Evolutionary conservation across 2,888 invertebrate species (phyloP).

Genomic region (Lutraria lutraria): DNA sequence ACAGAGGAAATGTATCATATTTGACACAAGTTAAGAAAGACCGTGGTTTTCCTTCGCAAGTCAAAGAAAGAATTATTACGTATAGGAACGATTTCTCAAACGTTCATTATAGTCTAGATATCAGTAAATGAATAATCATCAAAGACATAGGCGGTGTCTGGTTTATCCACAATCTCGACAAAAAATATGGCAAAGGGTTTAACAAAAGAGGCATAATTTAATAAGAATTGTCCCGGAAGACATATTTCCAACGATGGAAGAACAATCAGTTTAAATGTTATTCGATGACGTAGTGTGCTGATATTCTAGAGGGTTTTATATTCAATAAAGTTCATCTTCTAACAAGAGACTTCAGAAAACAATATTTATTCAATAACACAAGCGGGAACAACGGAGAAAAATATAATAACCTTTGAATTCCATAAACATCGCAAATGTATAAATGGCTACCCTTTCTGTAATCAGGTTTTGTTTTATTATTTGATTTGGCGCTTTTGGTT

Average conservation of each 20-base stretch:
- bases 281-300: neutral
- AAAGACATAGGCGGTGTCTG: neutral
- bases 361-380: neutral
- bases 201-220: neutral
- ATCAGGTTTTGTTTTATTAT: no score
- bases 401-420: neutral
- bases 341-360: neutral
- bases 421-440: neutral
- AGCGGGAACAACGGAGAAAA: neutral
- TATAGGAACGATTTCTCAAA: neutral
- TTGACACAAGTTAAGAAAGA: no score
- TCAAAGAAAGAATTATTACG: neutral
- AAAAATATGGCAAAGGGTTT: neutral
- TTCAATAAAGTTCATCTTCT: neutral
- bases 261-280: neutral
- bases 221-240: neutral
- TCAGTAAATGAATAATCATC: neutral
- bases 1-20: no score
- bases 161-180: neutral
- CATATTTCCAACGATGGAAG: neutral
- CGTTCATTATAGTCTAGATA: neutral
- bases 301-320: neutral
- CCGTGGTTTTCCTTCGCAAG: neutral
- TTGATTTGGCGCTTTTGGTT: no score
- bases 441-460: no score